phyloP scores from a whole-genome alignment of 1,140 invertebrate genomes.

The Maconellicoccus hirsutus region DNA sequence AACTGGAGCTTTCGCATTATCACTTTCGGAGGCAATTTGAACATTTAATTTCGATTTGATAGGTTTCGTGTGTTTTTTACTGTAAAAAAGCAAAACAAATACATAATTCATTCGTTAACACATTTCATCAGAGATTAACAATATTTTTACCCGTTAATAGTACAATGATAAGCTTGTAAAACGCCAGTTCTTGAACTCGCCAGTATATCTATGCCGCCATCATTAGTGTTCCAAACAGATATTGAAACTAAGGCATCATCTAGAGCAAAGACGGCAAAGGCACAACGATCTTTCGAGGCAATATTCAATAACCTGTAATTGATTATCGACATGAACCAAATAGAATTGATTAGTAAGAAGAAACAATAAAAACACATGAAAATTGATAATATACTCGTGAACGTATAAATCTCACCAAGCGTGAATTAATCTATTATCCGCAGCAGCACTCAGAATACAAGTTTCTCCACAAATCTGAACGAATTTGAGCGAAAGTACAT shows the following conservation, averaged over 20 bases:
- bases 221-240: not conserved
- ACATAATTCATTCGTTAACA: constrained; percentile 23
- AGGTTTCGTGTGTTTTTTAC: constrained; percentile 48
- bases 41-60: constrained; percentile 57
- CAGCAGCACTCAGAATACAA: constrained; percentile 51
- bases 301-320: not conserved
- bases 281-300: not conserved
- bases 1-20: constrained; percentile 43
- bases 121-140: too few relatives aligned
- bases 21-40: constrained; percentile 39
- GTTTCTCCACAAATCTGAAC: constrained; percentile 35
- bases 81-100: constrained; percentile 30
- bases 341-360: too few relatives aligned
- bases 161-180: not conserved
- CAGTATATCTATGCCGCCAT: not conserved
- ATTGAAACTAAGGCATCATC: not conserved
- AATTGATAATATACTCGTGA: too few relatives aligned
- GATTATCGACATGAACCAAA: constrained; percentile 1
- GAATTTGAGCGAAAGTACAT: constrained; percentile 44
- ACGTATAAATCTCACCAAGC: constrained; percentile 41
- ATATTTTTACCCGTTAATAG: constrained; percentile 6
- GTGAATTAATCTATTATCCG: constrained; percentile 44
- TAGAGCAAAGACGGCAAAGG: not conserved
- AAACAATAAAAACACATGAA: constrained; percentile 15
- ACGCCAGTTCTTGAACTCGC: constrained; percentile 6